Base-by-base conservation (phyloP, 2,797 vertebrate species). In the Cossypha niveicapilla region DNA sequence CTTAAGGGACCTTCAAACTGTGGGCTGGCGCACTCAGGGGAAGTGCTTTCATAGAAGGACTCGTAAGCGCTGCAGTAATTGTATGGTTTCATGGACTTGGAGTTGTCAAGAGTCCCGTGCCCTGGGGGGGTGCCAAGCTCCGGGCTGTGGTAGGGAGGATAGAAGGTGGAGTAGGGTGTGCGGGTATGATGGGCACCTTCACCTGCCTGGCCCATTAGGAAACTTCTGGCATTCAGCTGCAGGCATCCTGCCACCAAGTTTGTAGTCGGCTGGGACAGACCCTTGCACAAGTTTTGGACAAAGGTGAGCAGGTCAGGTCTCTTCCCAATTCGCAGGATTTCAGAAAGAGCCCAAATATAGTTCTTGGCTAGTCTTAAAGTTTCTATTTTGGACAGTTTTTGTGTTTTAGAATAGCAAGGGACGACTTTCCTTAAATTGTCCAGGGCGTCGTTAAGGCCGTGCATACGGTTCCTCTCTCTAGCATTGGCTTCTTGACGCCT, bases 381-480 rank as follows among this genome's bases (percentile, higher is more conserved):
- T 98, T 99, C 99, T 82, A 99, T 99, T 97, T 99, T 99, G 92
- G 99, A 99, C 37, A 99, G 98, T 98, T 99, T 99, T 92, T 99
- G 99, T 82, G 99, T 99, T 97, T 99, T 99, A 50, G 99, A 99
- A 97, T 99, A 99, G 93, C 99, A 99, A 57, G 99, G 99, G 94
- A 99, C 99, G 80, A 99, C 99, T 98, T 99, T 99, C 87, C 99
- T 98, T 95, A 99, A 98, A 97, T 98, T 99, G 98, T 99, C 99
- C 97, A 99, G 97, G 30, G 99, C 99, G 0, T 98, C 98, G 13
- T 99, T 99, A 92, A 99, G 97, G 79, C 99, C 99, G 7, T 99
- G 99, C 99, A 99, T 99, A 70, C 99, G 96, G 94, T 98, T 99
- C 96, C 99, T 98, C 96, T 99, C 99, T 6, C 99, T 98, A 12